A percentile compares a stretch with the other conserved stretches of the same genome.
These are phyloP conservation scores for Aphidius colemani DNA, from an alignment of 2,888 invertebrate genomes.

Conservation along the genomic window DNA sequence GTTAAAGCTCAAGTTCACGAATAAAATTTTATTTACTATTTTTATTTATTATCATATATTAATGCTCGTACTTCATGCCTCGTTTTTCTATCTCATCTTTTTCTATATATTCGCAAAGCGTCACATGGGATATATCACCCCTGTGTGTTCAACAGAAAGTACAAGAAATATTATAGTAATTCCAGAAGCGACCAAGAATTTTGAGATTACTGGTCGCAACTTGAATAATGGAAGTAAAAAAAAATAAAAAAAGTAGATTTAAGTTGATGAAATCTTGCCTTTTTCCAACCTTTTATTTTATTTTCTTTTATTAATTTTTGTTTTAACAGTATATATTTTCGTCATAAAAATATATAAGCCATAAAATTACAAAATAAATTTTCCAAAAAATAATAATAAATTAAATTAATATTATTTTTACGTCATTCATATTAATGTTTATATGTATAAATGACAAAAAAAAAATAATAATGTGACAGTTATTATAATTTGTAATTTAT, in stretches of 20 bases:
- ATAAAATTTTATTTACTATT: neutral
- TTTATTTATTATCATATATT: neutral
- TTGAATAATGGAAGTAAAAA: neutral
- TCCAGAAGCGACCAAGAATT: slow-evolving; percentile 21
- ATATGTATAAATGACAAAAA: neutral
- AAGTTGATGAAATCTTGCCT: neutral
- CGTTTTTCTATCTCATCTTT: neutral
- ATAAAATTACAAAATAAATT: neutral
- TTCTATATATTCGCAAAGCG: slow-evolving; percentile 38
- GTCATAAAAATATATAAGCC: too few species aligned
- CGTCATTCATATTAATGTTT: neutral
- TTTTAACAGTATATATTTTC: too few species aligned
- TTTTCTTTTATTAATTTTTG: neutral
- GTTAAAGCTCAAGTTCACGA: too few species aligned
- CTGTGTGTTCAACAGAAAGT: slow-evolving; percentile 19
- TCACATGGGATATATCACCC: slow-evolving; percentile 35
- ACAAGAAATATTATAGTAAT: slow-evolving; percentile 37
- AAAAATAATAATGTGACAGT: slow-evolving; percentile 36
- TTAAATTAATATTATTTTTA: neutral
- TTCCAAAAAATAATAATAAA: neutral
- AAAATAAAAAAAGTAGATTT: neutral
- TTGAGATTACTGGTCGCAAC: slow-evolving; percentile 12
- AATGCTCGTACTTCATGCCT: slow-evolving; percentile 15
- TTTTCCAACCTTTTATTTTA: neutral
- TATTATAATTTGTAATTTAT: too few species aligned